Conservation (phyloP, 2,113 vertebrate species). For the Collichthys lucidus region DNA sequence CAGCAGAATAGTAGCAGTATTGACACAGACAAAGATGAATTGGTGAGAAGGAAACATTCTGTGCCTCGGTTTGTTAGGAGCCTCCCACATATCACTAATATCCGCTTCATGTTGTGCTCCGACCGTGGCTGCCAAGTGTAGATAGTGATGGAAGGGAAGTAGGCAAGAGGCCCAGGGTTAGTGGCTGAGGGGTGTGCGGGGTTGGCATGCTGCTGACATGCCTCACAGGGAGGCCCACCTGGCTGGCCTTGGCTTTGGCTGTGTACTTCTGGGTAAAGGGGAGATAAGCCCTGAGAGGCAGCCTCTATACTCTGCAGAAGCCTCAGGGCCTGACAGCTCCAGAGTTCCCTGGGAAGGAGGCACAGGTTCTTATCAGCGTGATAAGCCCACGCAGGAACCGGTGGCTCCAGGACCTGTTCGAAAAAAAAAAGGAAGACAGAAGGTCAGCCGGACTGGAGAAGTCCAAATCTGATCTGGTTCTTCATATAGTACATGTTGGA, state of each 20-base stretch:
- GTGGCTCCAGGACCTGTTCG: conserved; percentile 54
- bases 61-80: neutral
- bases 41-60: neutral
- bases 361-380: conserved; percentile 67
- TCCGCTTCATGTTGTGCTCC: conserved; percentile 27
- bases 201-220: conserved; percentile 53
- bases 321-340: conserved; percentile 44
- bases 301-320: conserved; percentile 55
- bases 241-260: conserved; percentile 67
- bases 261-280: conserved; percentile 43
- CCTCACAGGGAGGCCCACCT: conserved; percentile 70
- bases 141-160: conserved; percentile 55
- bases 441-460: conserved; percentile 44
- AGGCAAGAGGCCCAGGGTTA: conserved; percentile 29
- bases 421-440: conserved; percentile 51
- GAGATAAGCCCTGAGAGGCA: conserved; percentile 76
- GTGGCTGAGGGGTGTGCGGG: conserved; percentile 13
- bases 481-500: neutral
- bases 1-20: neutral
- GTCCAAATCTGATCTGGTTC: conserved; percentile 15
- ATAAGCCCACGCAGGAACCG: conserved; percentile 73
- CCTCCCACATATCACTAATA: conserved; percentile 40
- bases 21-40: neutral
- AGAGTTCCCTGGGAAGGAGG: conserved; percentile 60
- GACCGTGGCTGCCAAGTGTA: conserved; percentile 56